A percentile compares a stretch with the other conserved stretches of the same genome.
Evolutionary conservation across 1,140 invertebrate genomes (phyloP).

Genomic region (Littorina saxatilis): DNA sequence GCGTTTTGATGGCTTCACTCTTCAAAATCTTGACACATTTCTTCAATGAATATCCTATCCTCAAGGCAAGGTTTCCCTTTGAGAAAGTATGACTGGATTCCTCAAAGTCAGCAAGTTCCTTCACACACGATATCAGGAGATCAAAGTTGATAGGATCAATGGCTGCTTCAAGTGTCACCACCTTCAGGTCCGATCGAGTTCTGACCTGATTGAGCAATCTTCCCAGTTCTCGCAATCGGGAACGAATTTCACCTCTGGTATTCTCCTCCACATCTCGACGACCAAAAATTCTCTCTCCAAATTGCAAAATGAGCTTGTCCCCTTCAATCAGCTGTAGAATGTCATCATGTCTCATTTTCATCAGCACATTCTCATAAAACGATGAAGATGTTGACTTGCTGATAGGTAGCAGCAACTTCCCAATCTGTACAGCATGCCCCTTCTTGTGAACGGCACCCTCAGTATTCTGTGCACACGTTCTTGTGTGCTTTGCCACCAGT

Average conservation of each 20-base stretch:
- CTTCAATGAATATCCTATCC: background rate
- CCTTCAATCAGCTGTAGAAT: background rate
- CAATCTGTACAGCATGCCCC: background rate
- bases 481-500: background rate
- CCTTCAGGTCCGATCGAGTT: background rate
- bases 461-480: background rate
- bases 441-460: background rate
- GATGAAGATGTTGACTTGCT: background rate
- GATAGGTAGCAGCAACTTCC: background rate
- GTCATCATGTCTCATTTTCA: background rate
- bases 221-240: background rate
- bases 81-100: background rate
- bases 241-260: background rate
- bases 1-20: background rate
- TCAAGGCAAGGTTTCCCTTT: background rate
- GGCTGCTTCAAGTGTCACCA: background rate
- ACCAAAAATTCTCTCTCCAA: background rate
- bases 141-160: background rate
- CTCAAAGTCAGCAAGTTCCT: background rate
- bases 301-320: background rate
- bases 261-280: background rate
- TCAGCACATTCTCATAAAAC: background rate
- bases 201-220: background rate
- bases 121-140: background rate
- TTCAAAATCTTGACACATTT: background rate